Percentiles rank a stretch among this genome's conserved stretches.
Conservation (phyloP, 1,140 invertebrate species). For the Formica selysi region DNA sequence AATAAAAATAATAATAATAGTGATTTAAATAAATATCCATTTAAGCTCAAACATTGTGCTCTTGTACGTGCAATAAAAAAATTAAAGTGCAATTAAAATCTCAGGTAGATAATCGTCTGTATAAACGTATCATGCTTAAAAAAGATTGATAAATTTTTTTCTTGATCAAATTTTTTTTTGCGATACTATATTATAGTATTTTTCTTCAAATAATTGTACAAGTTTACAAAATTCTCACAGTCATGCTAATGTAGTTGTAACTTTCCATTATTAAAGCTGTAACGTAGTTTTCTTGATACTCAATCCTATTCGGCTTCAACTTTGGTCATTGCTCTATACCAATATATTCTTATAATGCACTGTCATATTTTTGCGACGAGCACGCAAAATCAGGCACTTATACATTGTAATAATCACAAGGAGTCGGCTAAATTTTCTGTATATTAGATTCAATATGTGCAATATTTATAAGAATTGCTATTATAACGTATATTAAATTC, state of each 20-base stretch:
- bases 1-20: slow-evolving; percentile 41
- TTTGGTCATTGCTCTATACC: slow-evolving; percentile 70
- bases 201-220: neutral
- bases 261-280: slow-evolving; percentile 4
- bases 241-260: neutral
- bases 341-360: slow-evolving; percentile 66
- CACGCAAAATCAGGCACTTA: slow-evolving; percentile 58
- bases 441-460: neutral
- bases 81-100: slow-evolving; percentile 73
- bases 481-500: neutral
- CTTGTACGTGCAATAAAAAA: slow-evolving; percentile 63
- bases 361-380: slow-evolving; percentile 60
- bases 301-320: neutral
- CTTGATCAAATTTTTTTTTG: neutral
- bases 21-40: slow-evolving; percentile 18
- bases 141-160: slow-evolving; percentile 30
- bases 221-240: neutral
- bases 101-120: slow-evolving; percentile 67
- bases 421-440: slow-evolving; percentile 46
- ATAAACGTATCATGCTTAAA: slow-evolving; percentile 58
- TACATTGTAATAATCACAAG: slow-evolving; percentile 42
- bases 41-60: slow-evolving; percentile 34
- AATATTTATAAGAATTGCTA: neutral
- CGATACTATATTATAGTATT: neutral
- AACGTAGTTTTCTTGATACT: slow-evolving; percentile 24